These are phyloP conservation scores for Patella pellucida DNA, from an alignment of 2,888 invertebrate species.

Conservation along the genomic window DNA sequence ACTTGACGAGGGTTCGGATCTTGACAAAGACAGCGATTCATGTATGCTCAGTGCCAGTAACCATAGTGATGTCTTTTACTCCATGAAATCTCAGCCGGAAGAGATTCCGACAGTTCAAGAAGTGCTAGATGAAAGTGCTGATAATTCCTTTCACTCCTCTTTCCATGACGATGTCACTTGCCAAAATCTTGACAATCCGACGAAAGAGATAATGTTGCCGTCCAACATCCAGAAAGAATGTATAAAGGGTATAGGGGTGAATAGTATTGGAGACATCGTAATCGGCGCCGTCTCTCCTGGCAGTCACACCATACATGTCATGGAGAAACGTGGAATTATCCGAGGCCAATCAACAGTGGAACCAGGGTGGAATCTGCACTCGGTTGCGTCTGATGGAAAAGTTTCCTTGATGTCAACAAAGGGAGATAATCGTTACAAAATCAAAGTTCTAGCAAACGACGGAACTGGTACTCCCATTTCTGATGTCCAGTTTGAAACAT, in stretches of 20 bases:
- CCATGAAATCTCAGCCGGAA: conserved; percentile 31
- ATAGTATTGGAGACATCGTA: conserved; percentile 55
- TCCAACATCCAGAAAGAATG: conserved; percentile 54
- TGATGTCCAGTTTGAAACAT: conserved; percentile 57
- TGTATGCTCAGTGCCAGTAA: conserved; percentile 55
- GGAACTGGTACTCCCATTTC: conserved; percentile 49
- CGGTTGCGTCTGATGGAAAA: conserved; percentile 58
- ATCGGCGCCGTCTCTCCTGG: conserved; percentile 52
- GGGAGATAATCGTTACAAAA: conserved; percentile 62
- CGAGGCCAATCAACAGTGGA: conserved; percentile 54
- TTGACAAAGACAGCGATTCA: conserved; percentile 43
- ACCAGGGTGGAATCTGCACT: conserved; percentile 57
- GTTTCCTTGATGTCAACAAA: conserved; percentile 54
- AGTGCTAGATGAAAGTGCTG: conserved; percentile 32
- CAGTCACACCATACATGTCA: conserved; percentile 51
- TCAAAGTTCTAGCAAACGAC: conserved; percentile 56
- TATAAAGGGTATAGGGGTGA: conserved; percentile 48
- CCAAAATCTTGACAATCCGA: conserved; percentile 41
- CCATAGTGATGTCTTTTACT: conserved; percentile 45
- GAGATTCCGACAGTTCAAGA: neutral
- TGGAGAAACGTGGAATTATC: conserved; percentile 60
- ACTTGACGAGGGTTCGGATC: conserved; percentile 31
- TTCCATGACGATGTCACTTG: conserved; percentile 18
- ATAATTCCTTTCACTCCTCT: conserved; percentile 34
- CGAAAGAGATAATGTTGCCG: conserved; percentile 50